Percentiles rank a stretch among this genome's conserved stretches.
Conservation (phyloP, 2,888 invertebrate genomes). For the Macrosoma leucophasiata region DNA sequence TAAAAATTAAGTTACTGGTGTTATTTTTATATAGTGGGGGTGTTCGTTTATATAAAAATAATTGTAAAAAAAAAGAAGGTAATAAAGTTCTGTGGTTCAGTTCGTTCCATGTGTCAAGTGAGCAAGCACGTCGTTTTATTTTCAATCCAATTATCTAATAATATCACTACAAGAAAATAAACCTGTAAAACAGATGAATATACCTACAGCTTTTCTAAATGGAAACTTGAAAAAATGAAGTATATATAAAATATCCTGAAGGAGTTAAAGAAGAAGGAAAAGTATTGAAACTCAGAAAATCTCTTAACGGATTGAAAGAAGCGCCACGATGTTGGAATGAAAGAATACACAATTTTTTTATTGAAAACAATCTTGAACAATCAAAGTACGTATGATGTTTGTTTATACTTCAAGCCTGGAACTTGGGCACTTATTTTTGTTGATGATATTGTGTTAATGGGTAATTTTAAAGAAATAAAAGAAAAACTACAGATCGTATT, state of each 20-base stretch:
- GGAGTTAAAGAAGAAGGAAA: slow-evolving; percentile 7
- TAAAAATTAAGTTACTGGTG: too few relatives aligned
- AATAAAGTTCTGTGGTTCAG: too few relatives aligned
- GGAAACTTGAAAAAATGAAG: slow-evolving; percentile 11
- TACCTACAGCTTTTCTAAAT: slow-evolving; percentile 9
- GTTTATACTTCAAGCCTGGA: slow-evolving; percentile 11
- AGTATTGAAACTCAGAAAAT: slow-evolving; percentile 17
- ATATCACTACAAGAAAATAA: slow-evolving; percentile 2
- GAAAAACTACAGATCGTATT: slow-evolving; percentile 12
- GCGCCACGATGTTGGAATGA: slow-evolving; percentile 19
- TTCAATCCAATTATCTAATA: too few relatives aligned
- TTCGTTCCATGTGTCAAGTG: too few relatives aligned
- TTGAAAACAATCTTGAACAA: slow-evolving; percentile 7
- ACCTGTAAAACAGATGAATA: slow-evolving; percentile 5
- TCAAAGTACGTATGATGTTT: slow-evolving; percentile 19
- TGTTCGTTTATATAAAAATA: too few relatives aligned
- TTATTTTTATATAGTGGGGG: too few relatives aligned
- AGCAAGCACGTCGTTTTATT: too few relatives aligned
- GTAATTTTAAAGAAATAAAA: slow-evolving; percentile 6
- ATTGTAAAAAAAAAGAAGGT: too few relatives aligned
- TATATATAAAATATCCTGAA: slow-evolving; percentile 17
- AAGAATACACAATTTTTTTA: slow-evolving; percentile 13
- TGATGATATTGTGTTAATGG: slow-evolving; percentile 9
- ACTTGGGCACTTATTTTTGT: slow-evolving; percentile 11
- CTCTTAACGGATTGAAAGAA: slow-evolving; percentile 19